Percentiles rank a stretch among this genome's conserved stretches.
phyloP scores from a whole-genome alignment of 2,888 invertebrate species.

The Tetheella fluctuosa region DNA sequence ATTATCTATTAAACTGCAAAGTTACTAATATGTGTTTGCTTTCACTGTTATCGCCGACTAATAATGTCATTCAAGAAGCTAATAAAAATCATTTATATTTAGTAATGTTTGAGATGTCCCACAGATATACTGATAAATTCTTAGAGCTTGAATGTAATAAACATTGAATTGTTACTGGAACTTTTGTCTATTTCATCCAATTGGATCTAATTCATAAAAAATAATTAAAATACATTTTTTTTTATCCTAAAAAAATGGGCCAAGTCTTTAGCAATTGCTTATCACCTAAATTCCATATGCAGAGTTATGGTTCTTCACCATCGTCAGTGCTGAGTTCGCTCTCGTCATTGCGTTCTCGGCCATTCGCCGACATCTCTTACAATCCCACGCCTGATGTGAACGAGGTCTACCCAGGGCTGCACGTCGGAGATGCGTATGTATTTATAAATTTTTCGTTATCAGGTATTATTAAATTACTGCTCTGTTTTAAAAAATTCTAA shows the following conservation, averaged over 20 bases:
- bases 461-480: constrained; percentile 4
- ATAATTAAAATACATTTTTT: too few species aligned
- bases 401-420: constrained; percentile 90
- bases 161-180: background rate
- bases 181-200: background rate
- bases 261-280: constrained; percentile 54
- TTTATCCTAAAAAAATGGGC: constrained; percentile 45
- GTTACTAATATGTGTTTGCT: constrained; percentile 7
- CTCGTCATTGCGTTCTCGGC: constrained; percentile 65
- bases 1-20: background rate
- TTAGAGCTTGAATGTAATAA: background rate
- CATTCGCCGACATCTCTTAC: constrained; percentile 66
- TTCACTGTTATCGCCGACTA: constrained; percentile 4
- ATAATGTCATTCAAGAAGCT: constrained; percentile 7
- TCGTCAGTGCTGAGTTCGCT: constrained; percentile 71
- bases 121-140: background rate
- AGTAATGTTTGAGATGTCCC: background rate
- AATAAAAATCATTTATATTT: background rate
- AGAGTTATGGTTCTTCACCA: constrained; percentile 71
- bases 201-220: background rate
- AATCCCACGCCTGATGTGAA: constrained; percentile 87
- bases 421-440: constrained; percentile 90
- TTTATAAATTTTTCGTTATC: constrained; percentile 9
- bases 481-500: too few species aligned
- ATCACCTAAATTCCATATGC: constrained; percentile 48